phyloP scores from a whole-genome alignment of 1,140 invertebrate species.

The Cryptotermes secundus region DNA sequence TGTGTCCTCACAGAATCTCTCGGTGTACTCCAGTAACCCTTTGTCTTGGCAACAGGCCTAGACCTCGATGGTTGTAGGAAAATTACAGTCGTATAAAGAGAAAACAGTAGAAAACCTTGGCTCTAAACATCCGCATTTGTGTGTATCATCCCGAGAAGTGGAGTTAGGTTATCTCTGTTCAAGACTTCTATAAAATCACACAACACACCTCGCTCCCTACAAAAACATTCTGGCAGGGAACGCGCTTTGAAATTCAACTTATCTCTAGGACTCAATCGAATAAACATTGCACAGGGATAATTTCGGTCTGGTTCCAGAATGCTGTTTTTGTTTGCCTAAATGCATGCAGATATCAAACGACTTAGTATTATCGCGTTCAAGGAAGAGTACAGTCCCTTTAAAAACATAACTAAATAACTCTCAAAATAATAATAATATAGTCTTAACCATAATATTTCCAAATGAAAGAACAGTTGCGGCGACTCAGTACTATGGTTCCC shows the following conservation, averaged over 20 bases:
- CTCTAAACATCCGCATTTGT: not conserved
- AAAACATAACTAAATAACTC: no score
- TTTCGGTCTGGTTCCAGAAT: not conserved
- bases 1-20: no score
- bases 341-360: no score
- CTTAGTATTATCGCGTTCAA: no score
- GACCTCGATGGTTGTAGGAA: not conserved
- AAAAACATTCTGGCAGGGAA: not conserved
- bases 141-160: not conserved
- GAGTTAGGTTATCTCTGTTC: not conserved
- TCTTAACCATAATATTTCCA: no score
- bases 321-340: not conserved
- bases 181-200: not conserved
- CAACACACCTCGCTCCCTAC: not conserved
- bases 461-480: no score
- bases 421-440: no score
- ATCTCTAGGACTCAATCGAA: not conserved
- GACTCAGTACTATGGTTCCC: no score
- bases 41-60: not conserved
- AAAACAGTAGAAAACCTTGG: not conserved
- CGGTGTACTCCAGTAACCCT: no score
- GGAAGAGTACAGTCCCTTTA: no score
- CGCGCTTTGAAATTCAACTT: not conserved
- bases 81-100: not conserved
- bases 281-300: not conserved